Percentiles rank a stretch among this genome's conserved stretches.
phyloP scores from a whole-genome alignment of 2,888 invertebrate genomes.

The Dicyrtomina minuta region DNA sequence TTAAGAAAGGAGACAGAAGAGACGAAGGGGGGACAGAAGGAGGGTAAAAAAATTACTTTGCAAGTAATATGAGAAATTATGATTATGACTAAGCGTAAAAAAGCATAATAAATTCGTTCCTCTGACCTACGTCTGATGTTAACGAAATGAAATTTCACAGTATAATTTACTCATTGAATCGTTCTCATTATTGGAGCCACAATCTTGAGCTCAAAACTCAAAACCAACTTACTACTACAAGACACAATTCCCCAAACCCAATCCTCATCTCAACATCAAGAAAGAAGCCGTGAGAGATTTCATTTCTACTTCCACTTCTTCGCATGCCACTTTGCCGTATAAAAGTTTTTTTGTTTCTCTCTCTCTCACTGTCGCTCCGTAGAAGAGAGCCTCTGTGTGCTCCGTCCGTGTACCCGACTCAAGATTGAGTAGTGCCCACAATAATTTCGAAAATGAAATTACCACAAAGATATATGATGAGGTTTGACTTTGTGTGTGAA shows the following conservation, averaged over 20 bases:
- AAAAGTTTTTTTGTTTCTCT: background rate
- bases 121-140: background rate
- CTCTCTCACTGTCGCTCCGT: background rate
- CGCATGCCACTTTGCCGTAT: background rate
- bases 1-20: background rate
- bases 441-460: conserved; percentile 17
- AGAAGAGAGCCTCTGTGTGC: no score
- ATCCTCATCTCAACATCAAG: background rate
- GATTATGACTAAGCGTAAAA: conserved; percentile 1
- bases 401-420: no score
- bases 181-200: background rate
- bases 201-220: no score
- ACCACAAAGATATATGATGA: conserved; percentile 19
- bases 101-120: background rate
- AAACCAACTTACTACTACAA: no score
- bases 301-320: background rate
- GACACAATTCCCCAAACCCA: no score
- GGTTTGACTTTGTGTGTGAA: conserved; percentile 24
- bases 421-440: background rate
- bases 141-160: conserved; percentile 1
- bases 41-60: background rate
- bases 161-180: conserved; percentile 18
- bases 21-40: background rate
- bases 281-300: conserved; percentile 4
- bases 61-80: conserved; percentile 8